Evolutionary conservation across 2,888 invertebrate species (phyloP).

Genomic region (Oxycera nigricornis): DNA sequence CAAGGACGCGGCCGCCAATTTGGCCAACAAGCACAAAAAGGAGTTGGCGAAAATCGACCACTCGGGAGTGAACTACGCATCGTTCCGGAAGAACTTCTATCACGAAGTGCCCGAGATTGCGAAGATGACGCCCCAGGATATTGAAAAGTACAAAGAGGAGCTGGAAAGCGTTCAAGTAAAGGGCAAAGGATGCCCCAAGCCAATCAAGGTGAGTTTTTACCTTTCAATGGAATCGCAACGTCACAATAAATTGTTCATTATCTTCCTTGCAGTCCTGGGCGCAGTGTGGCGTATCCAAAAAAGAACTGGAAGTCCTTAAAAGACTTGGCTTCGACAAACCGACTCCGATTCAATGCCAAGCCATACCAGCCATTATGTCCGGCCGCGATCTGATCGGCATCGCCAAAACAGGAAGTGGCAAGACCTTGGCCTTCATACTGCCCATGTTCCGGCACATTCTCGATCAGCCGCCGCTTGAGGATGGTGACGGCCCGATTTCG

Average conservation of each 20-base stretch:
- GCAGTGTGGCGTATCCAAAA: constrained; percentile 96
- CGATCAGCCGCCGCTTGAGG: constrained; percentile 92
- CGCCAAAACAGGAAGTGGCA: constrained; percentile 98
- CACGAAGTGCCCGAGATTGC: constrained; percentile 96
- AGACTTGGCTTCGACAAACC: constrained; percentile 94
- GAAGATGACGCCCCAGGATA: constrained; percentile 87
- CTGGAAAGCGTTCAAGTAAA: constrained; percentile 95
- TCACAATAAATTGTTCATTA: neutral
- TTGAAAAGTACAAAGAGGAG: constrained; percentile 84
- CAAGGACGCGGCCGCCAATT: constrained; percentile 86
- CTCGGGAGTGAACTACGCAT: constrained; percentile 81
- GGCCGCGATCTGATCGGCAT: constrained; percentile 97
- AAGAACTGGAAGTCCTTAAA: constrained; percentile 90
- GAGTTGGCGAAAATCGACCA: constrained; percentile 95
- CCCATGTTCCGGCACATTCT: constrained; percentile 97
- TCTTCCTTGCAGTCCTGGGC: constrained; percentile 78
- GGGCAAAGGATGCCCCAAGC: constrained; percentile 96
- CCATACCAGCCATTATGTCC: constrained; percentile 96
- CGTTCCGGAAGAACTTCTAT: constrained; percentile 95
- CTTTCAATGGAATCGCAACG: neutral
- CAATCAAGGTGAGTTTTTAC: constrained; percentile 70
- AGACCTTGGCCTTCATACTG: constrained; percentile 95
- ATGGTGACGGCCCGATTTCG: constrained; percentile 95
- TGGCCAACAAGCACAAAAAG: constrained; percentile 89
- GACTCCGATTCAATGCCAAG: constrained; percentile 98